phyloP scores from a whole-genome alignment of 2,113 vertebrate genomes.

The Mungos mungo region DNA sequence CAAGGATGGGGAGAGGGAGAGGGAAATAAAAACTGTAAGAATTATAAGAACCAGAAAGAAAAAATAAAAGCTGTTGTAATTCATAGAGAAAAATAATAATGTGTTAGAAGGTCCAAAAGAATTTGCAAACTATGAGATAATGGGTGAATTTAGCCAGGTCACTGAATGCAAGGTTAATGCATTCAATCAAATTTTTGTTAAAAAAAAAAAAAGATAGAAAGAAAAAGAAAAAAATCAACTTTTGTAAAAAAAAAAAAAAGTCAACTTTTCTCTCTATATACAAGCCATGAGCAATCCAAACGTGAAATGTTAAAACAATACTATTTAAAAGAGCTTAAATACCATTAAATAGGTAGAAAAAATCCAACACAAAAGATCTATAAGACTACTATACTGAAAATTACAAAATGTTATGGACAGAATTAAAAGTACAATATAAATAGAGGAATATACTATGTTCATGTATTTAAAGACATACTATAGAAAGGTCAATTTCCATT shows the following conservation, averaged over 20 bases:
- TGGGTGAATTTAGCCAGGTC: background rate
- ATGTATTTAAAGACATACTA: background rate
- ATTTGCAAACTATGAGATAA: background rate
- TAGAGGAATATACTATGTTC: background rate
- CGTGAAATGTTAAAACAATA: background rate
- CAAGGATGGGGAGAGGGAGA: background rate
- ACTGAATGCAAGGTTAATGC: background rate
- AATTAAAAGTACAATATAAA: background rate
- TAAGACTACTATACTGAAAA: background rate
- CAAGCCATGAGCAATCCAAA: background rate
- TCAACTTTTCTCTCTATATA: background rate
- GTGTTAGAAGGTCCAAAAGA: background rate
- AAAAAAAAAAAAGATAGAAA: no score
- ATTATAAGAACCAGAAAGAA: background rate
- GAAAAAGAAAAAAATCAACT: no score
- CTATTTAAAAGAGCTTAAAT: background rate
- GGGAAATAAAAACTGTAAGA: background rate
- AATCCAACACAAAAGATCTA: background rate
- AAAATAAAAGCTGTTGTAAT: background rate
- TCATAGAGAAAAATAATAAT: background rate
- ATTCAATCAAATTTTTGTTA: no score
- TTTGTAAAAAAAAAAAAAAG: background rate
- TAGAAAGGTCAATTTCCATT: background rate
- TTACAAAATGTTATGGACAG: background rate
- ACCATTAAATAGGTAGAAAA: background rate